phyloP scores from a whole-genome alignment of 2,113 vertebrate genomes.

The Coracopsis vasa region DNA sequence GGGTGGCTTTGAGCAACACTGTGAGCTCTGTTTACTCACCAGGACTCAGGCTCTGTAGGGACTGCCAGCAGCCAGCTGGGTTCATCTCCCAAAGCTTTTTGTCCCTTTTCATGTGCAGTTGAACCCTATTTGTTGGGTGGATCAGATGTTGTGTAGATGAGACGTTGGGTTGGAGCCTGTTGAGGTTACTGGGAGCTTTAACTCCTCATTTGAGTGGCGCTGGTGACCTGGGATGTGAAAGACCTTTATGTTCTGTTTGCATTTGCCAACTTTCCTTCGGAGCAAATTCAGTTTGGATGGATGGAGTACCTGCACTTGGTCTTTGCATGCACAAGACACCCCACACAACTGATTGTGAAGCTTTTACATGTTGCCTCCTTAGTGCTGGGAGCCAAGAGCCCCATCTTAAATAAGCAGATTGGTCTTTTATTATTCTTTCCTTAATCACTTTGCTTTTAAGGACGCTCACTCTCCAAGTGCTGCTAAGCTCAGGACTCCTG shows the following conservation, averaged over 20 bases:
- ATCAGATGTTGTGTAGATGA: background rate
- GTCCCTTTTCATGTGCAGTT: background rate
- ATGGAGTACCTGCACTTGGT: background rate
- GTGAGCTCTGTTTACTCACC: background rate
- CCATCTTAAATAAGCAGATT: background rate
- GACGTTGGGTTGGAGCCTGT: background rate
- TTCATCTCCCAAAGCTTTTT: background rate
- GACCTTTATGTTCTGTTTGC: background rate
- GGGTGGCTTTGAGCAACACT: background rate
- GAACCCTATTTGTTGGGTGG: background rate
- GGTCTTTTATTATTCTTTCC: background rate
- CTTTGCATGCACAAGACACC: background rate
- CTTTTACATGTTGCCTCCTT: background rate
- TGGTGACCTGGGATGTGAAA: background rate
- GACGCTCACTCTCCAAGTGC: conserved; percentile 17
- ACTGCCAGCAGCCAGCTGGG: background rate
- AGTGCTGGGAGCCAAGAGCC: background rate
- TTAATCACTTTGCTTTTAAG: conserved; percentile 48
- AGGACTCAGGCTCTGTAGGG: background rate
- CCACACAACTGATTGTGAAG: background rate
- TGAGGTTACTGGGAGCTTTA: background rate
- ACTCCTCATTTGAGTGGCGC: background rate
- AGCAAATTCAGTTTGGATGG: background rate
- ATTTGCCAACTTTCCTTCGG: background rate
- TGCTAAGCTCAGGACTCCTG: conserved; percentile 37